Conservation (phyloP, 2,113 vertebrate species). For the Peromyscus maniculatus region DNA sequence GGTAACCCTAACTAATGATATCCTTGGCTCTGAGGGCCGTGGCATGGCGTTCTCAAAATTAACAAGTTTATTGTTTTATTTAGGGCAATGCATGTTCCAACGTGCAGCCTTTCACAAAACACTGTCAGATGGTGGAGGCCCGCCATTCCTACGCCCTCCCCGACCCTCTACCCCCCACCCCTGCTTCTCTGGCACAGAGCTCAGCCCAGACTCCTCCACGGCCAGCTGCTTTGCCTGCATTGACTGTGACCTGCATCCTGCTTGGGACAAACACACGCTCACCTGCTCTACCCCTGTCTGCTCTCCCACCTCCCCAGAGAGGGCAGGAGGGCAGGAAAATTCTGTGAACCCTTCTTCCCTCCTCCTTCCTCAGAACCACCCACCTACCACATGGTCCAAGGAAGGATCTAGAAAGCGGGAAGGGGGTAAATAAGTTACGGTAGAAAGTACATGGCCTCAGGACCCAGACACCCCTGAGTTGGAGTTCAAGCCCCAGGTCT, state of each 20-base stretch:
- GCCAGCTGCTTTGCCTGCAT: fast-evolving
- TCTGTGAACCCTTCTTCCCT: fast-evolving
- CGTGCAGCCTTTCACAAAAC: background rate
- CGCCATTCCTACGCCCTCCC: too few relatives aligned
- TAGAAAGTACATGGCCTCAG: background rate
- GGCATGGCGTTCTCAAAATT: background rate
- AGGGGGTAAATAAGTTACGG: background rate
- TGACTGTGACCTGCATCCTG: background rate
- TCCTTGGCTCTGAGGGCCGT: background rate
- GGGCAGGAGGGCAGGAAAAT: background rate
- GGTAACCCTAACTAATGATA: background rate
- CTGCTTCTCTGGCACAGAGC: background rate
- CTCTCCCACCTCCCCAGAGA: background rate
- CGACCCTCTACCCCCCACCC: fast-evolving
- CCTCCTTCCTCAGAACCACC: background rate
- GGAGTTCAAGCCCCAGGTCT: background rate
- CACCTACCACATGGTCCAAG: too few relatives aligned
- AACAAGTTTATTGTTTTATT: background rate
- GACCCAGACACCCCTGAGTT: background rate
- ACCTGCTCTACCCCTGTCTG: too few relatives aligned
- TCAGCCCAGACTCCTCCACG: fast-evolving
- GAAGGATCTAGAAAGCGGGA: background rate
- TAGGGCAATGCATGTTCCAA: background rate
- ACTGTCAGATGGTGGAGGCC: background rate
- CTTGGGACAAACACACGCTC: background rate